Evolutionary conservation across 1,140 invertebrate genomes (phyloP).

Genomic region (Drosophila sucinea): DNA sequence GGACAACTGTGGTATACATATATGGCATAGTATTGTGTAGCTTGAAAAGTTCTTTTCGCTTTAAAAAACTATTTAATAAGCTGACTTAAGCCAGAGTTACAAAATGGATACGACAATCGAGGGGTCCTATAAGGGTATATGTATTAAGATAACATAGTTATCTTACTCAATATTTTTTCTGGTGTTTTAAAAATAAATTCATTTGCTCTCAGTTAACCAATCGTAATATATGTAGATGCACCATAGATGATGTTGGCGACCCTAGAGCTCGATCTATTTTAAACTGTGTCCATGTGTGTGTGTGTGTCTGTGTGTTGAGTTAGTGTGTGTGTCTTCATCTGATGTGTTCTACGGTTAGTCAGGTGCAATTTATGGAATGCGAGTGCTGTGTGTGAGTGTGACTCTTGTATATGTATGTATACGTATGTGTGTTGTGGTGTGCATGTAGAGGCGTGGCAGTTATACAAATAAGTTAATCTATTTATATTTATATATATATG

Average conservation of each 20-base stretch:
- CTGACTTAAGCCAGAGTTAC: no score
- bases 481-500: not conserved
- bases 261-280: not conserved
- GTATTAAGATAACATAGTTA: no score
- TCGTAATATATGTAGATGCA: no score
- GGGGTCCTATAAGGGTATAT: no score
- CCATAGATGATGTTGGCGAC: not conserved
- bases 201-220: no score
- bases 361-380: slow-evolving; percentile 53
- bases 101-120: no score
- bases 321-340: not conserved
- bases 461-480: slow-evolving; percentile 42
- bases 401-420: not conserved
- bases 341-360: slow-evolving; percentile 14
- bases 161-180: no score
- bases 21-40: no score
- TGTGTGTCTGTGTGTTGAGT: not conserved
- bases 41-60: no score
- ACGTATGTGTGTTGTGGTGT: slow-evolving; percentile 38
- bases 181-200: no score
- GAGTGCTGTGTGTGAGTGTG: slow-evolving; percentile 36
- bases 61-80: no score
- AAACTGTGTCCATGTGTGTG: not conserved
- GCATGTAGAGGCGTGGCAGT: slow-evolving; percentile 55
- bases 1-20: no score